phyloP scores from a whole-genome alignment of 2,797 vertebrate genomes.

The Pygocentrus nattereri region DNA sequence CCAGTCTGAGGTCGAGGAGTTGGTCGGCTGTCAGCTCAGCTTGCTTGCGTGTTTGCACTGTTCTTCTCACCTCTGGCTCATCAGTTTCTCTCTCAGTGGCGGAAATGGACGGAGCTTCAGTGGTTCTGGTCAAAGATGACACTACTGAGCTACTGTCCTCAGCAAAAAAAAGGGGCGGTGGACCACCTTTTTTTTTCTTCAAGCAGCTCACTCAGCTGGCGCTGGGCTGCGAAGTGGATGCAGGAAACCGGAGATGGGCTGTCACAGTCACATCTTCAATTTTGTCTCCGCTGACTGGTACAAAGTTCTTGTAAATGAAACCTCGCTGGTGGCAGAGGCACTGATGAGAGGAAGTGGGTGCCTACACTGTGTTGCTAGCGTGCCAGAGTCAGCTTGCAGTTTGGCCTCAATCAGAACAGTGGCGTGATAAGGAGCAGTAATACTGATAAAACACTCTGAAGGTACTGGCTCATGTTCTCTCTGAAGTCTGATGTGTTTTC shows the following conservation, averaged over 20 bases:
- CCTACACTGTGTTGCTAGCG: constrained; percentile 73
- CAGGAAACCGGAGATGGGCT: constrained; percentile 81
- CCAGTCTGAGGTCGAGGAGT: not conserved
- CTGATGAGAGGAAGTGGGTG: constrained; percentile 77
- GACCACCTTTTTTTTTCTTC: not conserved
- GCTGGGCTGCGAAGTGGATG: constrained; percentile 63
- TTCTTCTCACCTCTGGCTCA: constrained; percentile 34
- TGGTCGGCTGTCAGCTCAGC: constrained; percentile 2
- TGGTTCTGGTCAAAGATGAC: constrained; percentile 32
- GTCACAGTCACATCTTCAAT: constrained; percentile 74
- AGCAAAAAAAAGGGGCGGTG: constrained; percentile 10
- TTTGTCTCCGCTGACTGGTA: constrained; percentile 76
- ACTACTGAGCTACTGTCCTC: constrained; percentile 4
- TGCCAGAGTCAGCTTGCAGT: constrained; percentile 31
- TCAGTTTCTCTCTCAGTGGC: constrained; percentile 18
- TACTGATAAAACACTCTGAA: not conserved
- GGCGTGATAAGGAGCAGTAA: not conserved
- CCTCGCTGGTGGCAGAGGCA: constrained; percentile 74
- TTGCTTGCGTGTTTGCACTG: not conserved
- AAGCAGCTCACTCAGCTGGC: constrained; percentile 7
- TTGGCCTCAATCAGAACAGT: constrained; percentile 18
- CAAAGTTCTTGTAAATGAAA: constrained; percentile 81
- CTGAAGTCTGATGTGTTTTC: not conserved
- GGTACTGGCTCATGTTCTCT: not conserved
- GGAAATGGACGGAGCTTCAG: constrained; percentile 3